These are phyloP conservation scores for Atractosteus spatula DNA, from an alignment of 2,113 vertebrate genomes.

Conservation along the genomic window DNA sequence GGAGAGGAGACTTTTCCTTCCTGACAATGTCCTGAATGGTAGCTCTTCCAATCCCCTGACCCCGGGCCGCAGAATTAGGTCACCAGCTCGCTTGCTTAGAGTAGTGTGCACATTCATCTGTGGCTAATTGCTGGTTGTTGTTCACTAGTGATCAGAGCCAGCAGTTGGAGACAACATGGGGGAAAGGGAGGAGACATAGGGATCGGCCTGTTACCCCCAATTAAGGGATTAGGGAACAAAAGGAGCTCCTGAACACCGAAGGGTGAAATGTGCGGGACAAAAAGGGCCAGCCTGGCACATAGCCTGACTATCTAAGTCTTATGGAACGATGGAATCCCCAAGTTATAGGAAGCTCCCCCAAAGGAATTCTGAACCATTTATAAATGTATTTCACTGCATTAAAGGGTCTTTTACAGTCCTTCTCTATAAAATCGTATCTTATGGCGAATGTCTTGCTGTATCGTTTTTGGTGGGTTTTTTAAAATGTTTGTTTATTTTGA, in stretches of 20 bases:
- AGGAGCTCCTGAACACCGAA: constrained; percentile 15
- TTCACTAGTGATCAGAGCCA: constrained; percentile 10
- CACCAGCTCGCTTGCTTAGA: constrained; percentile 4
- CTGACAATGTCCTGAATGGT: constrained; percentile 5
- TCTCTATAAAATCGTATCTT: no score
- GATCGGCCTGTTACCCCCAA: constrained; percentile 26
- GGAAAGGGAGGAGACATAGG: constrained; percentile 16
- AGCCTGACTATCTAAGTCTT: no score
- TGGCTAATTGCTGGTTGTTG: constrained; percentile 24
- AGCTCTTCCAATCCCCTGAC: background rate
- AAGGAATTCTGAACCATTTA: no score
- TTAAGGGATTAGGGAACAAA: constrained; percentile 30
- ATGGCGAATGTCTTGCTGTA: no score
- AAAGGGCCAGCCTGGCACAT: background rate
- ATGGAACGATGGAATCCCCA: no score
- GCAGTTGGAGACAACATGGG: constrained; percentile 12
- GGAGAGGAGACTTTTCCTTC: background rate
- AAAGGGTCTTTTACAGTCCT: no score
- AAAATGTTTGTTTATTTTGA: no score
- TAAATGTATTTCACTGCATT: no score
- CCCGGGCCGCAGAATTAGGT: constrained; percentile 22
- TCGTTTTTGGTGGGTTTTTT: no score
- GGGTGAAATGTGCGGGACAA: background rate
- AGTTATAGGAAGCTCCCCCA: no score
- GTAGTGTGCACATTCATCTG: constrained; percentile 18